These are phyloP conservation scores for Bos indicus DNA, from an alignment of 2,113 vertebrate genomes.

Conservation along the genomic window DNA sequence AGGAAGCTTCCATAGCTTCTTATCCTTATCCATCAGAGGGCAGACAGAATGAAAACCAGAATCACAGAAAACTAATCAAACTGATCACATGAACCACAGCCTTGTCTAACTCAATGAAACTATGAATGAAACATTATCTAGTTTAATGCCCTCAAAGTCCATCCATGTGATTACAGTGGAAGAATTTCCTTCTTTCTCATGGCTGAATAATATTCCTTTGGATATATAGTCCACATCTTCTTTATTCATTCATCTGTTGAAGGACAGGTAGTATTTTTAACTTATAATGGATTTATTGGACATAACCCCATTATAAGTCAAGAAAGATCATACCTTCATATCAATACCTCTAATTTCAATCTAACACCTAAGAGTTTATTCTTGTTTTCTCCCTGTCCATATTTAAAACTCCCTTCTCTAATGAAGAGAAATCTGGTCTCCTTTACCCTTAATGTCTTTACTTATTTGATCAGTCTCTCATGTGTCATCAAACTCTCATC, in stretches of 20 bases:
- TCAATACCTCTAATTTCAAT: not conserved
- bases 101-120: not conserved
- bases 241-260: not conserved
- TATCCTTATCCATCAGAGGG: not conserved
- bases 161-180: not conserved
- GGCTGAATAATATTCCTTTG: not conserved
- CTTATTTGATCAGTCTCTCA: not conserved
- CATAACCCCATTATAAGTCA: not conserved
- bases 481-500: not conserved
- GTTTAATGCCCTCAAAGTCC: not conserved
- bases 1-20: not conserved
- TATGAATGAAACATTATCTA: not conserved
- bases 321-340: not conserved
- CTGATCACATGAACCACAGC: not conserved
- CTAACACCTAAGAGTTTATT: not conserved
- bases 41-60: not conserved
- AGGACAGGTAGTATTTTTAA: not conserved
- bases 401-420: not conserved
- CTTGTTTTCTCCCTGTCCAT: not conserved
- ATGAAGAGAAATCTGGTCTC: not conserved
- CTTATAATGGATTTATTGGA: not conserved
- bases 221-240: not conserved
- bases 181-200: not conserved
- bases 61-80: not conserved
- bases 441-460: not conserved